phyloP scores from a whole-genome alignment of 2,113 vertebrate genomes.

The Mustelus asterias region DNA sequence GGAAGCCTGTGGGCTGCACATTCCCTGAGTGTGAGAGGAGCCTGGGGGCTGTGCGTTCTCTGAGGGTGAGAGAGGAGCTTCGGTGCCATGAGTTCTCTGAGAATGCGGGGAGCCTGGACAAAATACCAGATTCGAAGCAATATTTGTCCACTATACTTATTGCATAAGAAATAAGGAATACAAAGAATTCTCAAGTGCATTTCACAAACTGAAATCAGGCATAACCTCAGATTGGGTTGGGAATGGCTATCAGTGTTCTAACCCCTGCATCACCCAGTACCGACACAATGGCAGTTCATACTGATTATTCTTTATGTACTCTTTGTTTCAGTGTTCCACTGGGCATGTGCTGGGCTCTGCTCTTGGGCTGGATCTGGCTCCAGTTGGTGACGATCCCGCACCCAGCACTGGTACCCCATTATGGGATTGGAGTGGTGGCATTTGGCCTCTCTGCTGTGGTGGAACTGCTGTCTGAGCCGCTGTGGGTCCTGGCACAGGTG shows the following conservation, averaged over 20 bases:
- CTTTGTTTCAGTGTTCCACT: slow-evolving; percentile 71
- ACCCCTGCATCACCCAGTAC: not conserved
- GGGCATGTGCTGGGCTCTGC: slow-evolving; percentile 72
- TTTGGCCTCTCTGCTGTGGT: slow-evolving; percentile 81
- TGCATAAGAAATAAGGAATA: not conserved
- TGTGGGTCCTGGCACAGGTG: slow-evolving; percentile 88
- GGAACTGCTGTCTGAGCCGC: slow-evolving; percentile 84
- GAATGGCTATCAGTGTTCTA: not conserved
- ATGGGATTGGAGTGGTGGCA: slow-evolving; percentile 71
- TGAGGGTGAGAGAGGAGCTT: too few species aligned
- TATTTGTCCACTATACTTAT: too few species aligned
- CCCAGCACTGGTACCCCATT: slow-evolving; percentile 69
- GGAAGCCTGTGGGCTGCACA: too few species aligned
- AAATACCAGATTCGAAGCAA: too few species aligned
- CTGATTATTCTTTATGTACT: not conserved
- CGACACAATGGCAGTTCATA: not conserved
- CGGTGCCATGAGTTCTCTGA: too few species aligned
- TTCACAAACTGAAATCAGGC: not conserved
- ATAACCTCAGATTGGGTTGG: not conserved
- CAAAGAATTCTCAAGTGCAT: not conserved
- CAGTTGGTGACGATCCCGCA: slow-evolving; percentile 78
- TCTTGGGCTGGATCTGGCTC: slow-evolving; percentile 79
- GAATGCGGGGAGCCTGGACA: too few species aligned
- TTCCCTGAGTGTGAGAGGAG: too few species aligned
- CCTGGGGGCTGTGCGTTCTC: too few species aligned